Evolutionary conservation across 2,888 invertebrate species (phyloP), one percentile per base, ranked within the genome.

Genomic region (Tenthredo mesomela): DNA sequence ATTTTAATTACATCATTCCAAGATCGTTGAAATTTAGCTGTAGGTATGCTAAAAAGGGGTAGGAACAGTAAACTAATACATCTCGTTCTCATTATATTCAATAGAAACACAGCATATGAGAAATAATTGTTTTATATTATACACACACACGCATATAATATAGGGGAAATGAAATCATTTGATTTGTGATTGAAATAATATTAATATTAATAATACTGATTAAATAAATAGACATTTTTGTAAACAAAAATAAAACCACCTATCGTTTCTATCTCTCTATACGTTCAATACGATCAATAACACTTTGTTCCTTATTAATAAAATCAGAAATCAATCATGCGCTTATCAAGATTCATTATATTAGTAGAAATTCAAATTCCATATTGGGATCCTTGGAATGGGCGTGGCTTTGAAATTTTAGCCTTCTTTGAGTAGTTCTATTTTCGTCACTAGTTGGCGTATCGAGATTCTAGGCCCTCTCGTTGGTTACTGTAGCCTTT

Each of bases 151-250:
- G 47, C 71, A n/a, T 73, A n/a, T 73, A 12, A 43, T 43, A 77
- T 77, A 77, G n/a, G 77, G 54, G 7, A 78, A 40, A 43, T 58
- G 40, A 37, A 80, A 80, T 80, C 47, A 80, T 65, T 61, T 61
- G 5, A 65, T 61, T 33, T 70, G 67, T 82, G 47, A 82, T 65
- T 70, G 67, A 82, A 40, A 40, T 70, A 67, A 82, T 67, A 82
- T 50, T 70, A 67, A 82, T 82, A 61, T 33, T 61, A 47, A 67
- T 47, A 82, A 67, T 50, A 82, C 50, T 33, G 82, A 82, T 82
- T 65, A 47, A 82, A 82, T 70, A 70, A 82, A 82, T 67, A 67
- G 67, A 82, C n/a, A 82, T 82, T 82, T 82, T 82, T 82, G 67
- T 82, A 82, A 82, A 29, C 67, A 82, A 82, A 29, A 82, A 67